These are phyloP conservation scores for Pygoscelis adeliae DNA, from an alignment of 2,113 vertebrate species.

Conservation along the genomic window DNA sequence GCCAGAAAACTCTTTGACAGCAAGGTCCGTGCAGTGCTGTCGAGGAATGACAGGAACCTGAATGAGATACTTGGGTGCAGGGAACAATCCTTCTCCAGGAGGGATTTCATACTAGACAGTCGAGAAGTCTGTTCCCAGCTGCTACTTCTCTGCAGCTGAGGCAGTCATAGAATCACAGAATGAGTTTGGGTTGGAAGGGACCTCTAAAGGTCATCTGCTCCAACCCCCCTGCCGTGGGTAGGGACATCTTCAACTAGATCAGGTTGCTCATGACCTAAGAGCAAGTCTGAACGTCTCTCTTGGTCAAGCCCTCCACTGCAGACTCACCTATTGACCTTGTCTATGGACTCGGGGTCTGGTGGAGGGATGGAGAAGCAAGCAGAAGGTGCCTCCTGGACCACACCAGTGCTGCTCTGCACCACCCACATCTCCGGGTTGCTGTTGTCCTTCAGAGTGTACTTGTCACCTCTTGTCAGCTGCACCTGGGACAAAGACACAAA, in stretches of 20 bases:
- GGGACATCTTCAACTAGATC: no score
- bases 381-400: slow-evolving; percentile 81
- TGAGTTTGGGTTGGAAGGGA: no score
- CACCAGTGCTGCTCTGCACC: slow-evolving; percentile 72
- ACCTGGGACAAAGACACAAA: slow-evolving; percentile 68
- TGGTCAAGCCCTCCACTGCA: not conserved
- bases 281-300: not conserved
- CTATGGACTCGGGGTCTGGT: slow-evolving; percentile 83
- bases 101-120: not conserved
- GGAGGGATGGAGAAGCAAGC: slow-evolving; percentile 90
- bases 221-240: no score
- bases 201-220: no score
- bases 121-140: not conserved
- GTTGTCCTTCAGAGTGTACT: slow-evolving; percentile 84
- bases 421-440: slow-evolving; percentile 84
- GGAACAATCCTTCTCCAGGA: not conserved
- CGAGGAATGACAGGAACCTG: not conserved
- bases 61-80: not conserved
- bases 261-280: not conserved
- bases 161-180: not conserved
- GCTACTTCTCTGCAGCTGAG: not conserved
- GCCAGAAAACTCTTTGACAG: not conserved
- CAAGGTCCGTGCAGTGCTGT: not conserved
- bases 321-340: slow-evolving; percentile 83
- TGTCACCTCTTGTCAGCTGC: slow-evolving; percentile 83